These are phyloP conservation scores for Psephotus haematonotus DNA, from an alignment of 2,113 vertebrate species.

Conservation along the genomic window DNA sequence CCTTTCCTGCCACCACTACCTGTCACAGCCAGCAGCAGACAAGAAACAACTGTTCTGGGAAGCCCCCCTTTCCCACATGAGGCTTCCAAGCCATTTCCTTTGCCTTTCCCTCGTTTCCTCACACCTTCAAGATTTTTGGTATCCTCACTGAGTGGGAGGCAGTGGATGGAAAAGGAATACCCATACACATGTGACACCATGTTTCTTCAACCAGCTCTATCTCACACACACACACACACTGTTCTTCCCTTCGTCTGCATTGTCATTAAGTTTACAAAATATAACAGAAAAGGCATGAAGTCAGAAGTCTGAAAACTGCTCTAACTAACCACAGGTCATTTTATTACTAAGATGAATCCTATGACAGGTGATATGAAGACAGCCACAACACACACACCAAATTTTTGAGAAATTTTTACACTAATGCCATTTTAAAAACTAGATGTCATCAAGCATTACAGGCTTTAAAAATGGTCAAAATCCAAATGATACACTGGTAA, in stretches of 20 bases:
- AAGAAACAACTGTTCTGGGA: rapidly evolving
- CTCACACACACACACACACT: too few relatives aligned
- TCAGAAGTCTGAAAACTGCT: neutral
- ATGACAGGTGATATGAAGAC: neutral
- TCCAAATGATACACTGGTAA: neutral
- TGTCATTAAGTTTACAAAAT: neutral
- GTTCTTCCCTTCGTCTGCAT: neutral
- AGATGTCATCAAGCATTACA: neutral
- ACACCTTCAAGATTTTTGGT: neutral
- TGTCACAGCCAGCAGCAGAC: rapidly evolving
- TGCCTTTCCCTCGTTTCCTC: neutral
- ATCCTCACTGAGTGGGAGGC: neutral
- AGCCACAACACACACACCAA: neutral
- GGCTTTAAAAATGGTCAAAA: neutral
- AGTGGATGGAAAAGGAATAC: neutral
- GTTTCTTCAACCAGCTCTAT: neutral
- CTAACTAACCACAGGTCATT: neutral
- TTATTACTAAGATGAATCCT: neutral
- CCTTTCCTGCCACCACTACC: rapidly evolving
- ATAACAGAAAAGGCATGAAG: neutral
- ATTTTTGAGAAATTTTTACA: neutral
- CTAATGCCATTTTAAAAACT: neutral
- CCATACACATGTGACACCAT: rapidly evolving
- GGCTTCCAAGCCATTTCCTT: neutral
- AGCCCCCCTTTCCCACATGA: neutral